Evolutionary conservation across 2,888 invertebrate species (phyloP).

Genomic region (Dyspetes luteomarginatus): DNA sequence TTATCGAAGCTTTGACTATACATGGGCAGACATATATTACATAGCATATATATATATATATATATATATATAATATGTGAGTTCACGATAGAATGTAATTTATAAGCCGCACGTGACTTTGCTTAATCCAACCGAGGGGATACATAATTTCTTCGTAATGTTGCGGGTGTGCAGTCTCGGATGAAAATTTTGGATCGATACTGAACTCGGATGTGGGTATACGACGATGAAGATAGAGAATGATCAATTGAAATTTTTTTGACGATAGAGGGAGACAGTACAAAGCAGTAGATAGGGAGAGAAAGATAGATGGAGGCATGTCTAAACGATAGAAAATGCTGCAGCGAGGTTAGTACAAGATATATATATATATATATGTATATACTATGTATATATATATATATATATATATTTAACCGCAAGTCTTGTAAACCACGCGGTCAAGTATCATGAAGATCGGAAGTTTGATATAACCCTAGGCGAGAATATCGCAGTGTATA

Average conservation of each 20-base stretch:
- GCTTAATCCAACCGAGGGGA: conserved; percentile 54
- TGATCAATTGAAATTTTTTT: not conserved
- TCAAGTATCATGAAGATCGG: conserved; percentile 59
- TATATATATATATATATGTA: conserved; percentile 10
- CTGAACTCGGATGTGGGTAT: conserved; percentile 8
- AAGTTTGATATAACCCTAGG: conserved; percentile 50
- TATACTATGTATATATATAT: not conserved
- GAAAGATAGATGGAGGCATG: not conserved
- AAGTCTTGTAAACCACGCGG: conserved; percentile 22
- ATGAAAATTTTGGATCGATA: conserved; percentile 51
- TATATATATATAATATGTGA: too few species aligned
- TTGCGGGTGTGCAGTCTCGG: conserved; percentile 27
- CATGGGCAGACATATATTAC: not conserved
- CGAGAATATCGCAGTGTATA: conserved; percentile 36
- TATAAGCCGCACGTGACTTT: conserved; percentile 60
- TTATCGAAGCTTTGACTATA: conserved; percentile 28
- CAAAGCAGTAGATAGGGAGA: not conserved
- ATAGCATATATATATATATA: not conserved
- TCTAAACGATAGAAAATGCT: not conserved
- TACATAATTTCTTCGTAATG: conserved; percentile 41
- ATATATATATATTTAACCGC: not conserved
- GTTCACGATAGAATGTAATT: conserved; percentile 51
- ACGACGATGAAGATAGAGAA: conserved; percentile 37
- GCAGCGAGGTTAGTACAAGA: not conserved
- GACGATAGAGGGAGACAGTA: not conserved